These are phyloP conservation scores for Babyrousa celebensis DNA, from an alignment of 2,797 vertebrate species.

Conservation along the genomic window DNA sequence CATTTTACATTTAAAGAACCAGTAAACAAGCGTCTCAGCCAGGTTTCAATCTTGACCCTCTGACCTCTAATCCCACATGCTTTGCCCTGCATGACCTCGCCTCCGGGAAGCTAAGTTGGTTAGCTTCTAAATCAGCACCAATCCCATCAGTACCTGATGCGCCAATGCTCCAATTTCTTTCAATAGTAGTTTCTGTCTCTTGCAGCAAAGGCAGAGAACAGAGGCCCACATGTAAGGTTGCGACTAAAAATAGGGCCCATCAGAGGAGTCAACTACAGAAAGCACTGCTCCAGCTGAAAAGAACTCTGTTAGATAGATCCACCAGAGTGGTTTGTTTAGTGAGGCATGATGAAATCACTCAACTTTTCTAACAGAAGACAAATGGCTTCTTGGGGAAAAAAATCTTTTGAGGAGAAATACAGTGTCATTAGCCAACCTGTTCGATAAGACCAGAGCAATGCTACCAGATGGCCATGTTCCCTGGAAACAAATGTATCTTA, in stretches of 20 bases:
- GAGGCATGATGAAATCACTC: not conserved
- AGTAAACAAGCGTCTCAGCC: not conserved
- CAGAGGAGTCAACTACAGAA: constrained; percentile 58
- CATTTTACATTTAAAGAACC: constrained; percentile 25
- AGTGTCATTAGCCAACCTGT: constrained; percentile 43
- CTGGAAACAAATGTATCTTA: constrained; percentile 10
- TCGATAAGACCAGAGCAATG: constrained; percentile 42
- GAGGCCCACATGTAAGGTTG: constrained; percentile 56
- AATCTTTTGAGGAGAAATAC: constrained; percentile 63
- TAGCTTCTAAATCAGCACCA: constrained; percentile 67
- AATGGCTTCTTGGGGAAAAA: not conserved
- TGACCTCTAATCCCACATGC: not conserved
- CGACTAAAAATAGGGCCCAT: not conserved
- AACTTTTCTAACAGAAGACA: constrained; percentile 57
- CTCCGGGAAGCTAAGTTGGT: constrained; percentile 1
- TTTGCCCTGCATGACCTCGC: not conserved
- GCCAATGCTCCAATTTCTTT: not conserved
- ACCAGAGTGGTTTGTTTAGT: not conserved
- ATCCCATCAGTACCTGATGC: not conserved
- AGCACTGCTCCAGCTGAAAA: constrained; percentile 47
- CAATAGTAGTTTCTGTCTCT: constrained; percentile 27
- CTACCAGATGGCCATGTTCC: constrained; percentile 17
- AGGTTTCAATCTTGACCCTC: not conserved
- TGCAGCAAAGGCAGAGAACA: constrained; percentile 50
- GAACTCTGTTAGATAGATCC: not conserved